Evolutionary conservation across 2,113 vertebrate species (phyloP), one percentile per base, ranked within the genome.

Genomic region (Suricata suricatta): DNA sequence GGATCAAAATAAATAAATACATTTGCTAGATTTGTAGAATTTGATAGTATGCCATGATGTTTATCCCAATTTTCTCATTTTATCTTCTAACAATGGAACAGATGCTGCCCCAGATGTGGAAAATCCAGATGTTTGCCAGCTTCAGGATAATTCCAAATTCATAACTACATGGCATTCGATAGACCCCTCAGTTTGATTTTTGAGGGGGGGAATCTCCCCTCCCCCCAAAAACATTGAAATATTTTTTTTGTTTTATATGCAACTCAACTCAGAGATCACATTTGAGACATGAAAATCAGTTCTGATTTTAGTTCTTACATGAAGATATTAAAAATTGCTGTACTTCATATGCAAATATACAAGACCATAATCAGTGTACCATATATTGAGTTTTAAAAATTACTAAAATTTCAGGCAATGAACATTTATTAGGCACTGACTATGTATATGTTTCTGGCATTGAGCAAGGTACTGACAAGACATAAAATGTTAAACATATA

Each of bases 31-130:
- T 98, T 95, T 90, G 68, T 95, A 97, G 86, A 84, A 96, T 93
- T 95, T 93, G 54, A 96, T 96, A 90, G 57, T 86, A 47, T 86
- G 88, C 88, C 68, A 9, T 13, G 71, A 38, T 89, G 44, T 96
- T 97, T 96, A 90, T 64, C 31, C 71, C 31, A 47, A 52, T 95
- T 90, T 94, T 96, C 83, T 92, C 88, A 38, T 97, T 96, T 97
- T 92, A 92, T 74, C 88, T 89, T 93, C 41, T 83, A 74, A 50
- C 64, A 96, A 77, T 57, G 89, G 92, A 98, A 86, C 95, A 97
- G 95, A 97, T 97, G 96, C 66, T 57, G 60, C 31, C 77, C 90
- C 96, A 98, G 97, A 94, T 97, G 97, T 95, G 86, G 66, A 88
- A 79, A 60, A 95, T 72, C 50, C 50, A 91, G 71, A 91, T 90